Percentiles rank a stretch among this genome's conserved stretches.
Evolutionary conservation across 2,113 vertebrate genomes (phyloP).

Genomic region (Takifugu flavidus): DNA sequence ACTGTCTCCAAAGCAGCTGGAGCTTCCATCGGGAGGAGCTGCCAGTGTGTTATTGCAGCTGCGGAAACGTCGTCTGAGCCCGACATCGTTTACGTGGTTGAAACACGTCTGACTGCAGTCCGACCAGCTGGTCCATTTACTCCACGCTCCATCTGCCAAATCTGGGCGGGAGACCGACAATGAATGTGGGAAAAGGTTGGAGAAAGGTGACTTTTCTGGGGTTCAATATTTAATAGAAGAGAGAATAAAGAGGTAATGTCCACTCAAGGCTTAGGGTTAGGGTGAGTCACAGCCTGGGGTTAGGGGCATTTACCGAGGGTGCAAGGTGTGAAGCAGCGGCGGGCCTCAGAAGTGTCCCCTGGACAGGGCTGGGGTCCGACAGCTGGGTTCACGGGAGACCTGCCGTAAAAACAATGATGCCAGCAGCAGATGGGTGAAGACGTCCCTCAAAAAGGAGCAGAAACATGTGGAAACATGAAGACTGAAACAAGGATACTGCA

Average conservation of each 20-base stretch:
- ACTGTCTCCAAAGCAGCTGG: conserved; percentile 70
- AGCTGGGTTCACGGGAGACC: conserved; percentile 76
- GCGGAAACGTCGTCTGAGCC: conserved; percentile 72
- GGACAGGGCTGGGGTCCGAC: conserved; percentile 67
- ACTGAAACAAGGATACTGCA: too few relatives aligned
- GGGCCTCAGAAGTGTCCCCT: conserved; percentile 76
- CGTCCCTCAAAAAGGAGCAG: not conserved
- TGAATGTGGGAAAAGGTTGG: not conserved
- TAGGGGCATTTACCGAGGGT: conserved; percentile 60
- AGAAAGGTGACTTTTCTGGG: too few relatives aligned
- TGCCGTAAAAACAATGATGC: conserved; percentile 31
- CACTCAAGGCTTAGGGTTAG: not conserved
- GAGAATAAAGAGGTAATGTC: too few relatives aligned
- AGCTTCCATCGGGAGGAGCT: not conserved
- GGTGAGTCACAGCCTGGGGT: not conserved
- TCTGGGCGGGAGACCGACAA: conserved; percentile 23
- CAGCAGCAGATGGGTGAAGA: not conserved
- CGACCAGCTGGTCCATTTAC: conserved; percentile 81
- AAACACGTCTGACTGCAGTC: conserved; percentile 86
- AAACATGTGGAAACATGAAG: too few relatives aligned
- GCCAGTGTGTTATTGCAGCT: conserved; percentile 64
- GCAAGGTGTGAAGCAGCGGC: conserved; percentile 73
- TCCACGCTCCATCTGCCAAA: conserved; percentile 64
- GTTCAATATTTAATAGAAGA: too few relatives aligned
- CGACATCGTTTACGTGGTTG: conserved; percentile 71